Conservation (phyloP, 2,797 vertebrate species). For the Hippoglossus hippoglossus region DNA sequence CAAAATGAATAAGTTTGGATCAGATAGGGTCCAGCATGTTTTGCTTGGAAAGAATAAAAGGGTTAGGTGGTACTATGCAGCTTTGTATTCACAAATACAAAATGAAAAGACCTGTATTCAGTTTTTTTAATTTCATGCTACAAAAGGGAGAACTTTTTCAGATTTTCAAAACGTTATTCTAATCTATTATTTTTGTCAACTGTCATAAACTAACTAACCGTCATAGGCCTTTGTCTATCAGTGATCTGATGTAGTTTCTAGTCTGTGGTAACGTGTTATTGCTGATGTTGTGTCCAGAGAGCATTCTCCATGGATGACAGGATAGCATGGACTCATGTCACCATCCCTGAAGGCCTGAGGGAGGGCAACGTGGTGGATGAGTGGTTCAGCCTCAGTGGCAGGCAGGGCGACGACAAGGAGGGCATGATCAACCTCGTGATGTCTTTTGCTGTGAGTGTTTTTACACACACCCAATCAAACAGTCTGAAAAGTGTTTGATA, state of each 20-base stretch:
- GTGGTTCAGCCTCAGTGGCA: conserved; percentile 95
- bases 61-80: too few relatives aligned
- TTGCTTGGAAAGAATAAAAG: too few relatives aligned
- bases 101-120: too few relatives aligned
- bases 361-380: conserved; percentile 94
- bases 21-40: too few relatives aligned
- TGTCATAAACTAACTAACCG: too few relatives aligned
- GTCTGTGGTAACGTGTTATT: neutral
- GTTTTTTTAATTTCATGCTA: too few relatives aligned
- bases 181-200: neutral
- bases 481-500: neutral
- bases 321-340: conserved; percentile 97
- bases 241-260: neutral
- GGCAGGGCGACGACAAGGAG: conserved; percentile 98
- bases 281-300: conserved; percentile 78
- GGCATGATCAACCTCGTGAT: conserved; percentile 99
- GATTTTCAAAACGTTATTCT: neutral
- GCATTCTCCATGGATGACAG: conserved; percentile 99
- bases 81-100: too few relatives aligned
- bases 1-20: too few relatives aligned
- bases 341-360: conserved; percentile 91
- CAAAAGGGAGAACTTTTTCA: neutral
- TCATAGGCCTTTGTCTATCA: too few relatives aligned
- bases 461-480: neutral
- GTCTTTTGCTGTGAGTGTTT: conserved; percentile 91